Base-by-base conservation (phyloP, 2,113 vertebrate genomes). In the Heteronetta atricapilla region DNA sequence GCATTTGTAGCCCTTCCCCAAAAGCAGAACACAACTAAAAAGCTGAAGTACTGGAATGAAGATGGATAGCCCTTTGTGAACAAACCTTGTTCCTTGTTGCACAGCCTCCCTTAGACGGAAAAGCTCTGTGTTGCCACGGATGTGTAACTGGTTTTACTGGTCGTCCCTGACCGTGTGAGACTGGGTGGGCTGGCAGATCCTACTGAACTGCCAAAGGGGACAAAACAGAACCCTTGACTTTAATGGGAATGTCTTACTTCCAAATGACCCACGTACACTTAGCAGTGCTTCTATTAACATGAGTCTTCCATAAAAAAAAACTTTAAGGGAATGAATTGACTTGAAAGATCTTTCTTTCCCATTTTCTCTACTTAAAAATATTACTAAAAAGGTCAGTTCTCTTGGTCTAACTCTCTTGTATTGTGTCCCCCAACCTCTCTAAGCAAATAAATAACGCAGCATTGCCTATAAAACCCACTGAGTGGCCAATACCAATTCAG, bases 11-110 rank as follows among this genome's bases (percentile, higher is more conserved):
- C 66, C 83, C 83, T 85, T 95, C 58, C 69, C 66, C 42, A 38
- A 67, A 63, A 83, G 75, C 3, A 75, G 33, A 95, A 88, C 60
- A 66, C 33, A 82, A 76, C 13, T 56, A 13, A 74, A 90, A 77
- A 52, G 15, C 52, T 26, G 76, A 83, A 93, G 62, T 70, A 90
- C 88, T 93, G 74, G 64, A 75, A 95, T 87, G 66, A 88, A 95
- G 81, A 89, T 46, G 62, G 8, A 14, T 90, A 94, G 95, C 93
- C 94, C 94, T 96, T 96, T 93, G 73, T 69, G 83, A 93, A 79
- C 66, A 82, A 95, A 95, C 34, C 29, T 48, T 21, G 33, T 83
- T 90, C 79, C 76, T 93, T 74, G 40, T 48, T 86, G 73, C 79
- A 78, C 70, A 70, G 77, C 52, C 28, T 82, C 70, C 53, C 44